Evolutionary conservation across 2,797 vertebrate species (phyloP), one percentile per base, ranked within the genome.

Genomic region (Characodon lateralis): DNA sequence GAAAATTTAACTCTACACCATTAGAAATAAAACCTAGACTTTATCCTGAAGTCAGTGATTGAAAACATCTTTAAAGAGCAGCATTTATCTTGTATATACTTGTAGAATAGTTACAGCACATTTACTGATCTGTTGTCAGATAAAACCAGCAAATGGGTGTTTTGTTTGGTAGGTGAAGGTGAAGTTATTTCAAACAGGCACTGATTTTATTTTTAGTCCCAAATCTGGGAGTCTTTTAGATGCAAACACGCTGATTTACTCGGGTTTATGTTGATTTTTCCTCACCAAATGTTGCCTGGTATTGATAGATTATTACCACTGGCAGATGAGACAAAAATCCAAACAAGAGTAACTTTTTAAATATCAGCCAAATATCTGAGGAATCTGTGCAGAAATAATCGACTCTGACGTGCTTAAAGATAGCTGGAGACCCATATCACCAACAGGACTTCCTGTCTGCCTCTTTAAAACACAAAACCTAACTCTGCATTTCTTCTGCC

Each of bases 401-500:
- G 26, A 59, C 26, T 59, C 58, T 31, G 59, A 48, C 12, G 10
- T 48, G 46, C 8, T 48, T 48, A 48, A 50, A 55, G 53, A 55
- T 8, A 24, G 53, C 53, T 24, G 53, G 3, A 20, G 22, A 10
- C 10, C 22, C 3, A 10, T 53, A 55, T 26, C 56, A 9, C 65
- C 5, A 13, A n/a, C 41, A 68, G 65, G 39, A 68, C 39, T 43
- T 68, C 41, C 71, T 73, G 61, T 68, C 35, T 73, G 31, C 26
- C 31, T 14, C 9, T 3, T 16, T 35, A 14, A 20, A 48, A 66
- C 24, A 78, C 69, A 35, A 43, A 26, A 9, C 14, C 39, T 51
- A 9, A 48, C 41, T 26, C 16, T 22, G 43, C 53, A 58, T n/a
- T 43, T 5, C 20, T 28, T 35, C n/a, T 13, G 4, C 1, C 39